Base-by-base conservation (phyloP, 1,140 invertebrate species). In the Hormaphis cornu region DNA sequence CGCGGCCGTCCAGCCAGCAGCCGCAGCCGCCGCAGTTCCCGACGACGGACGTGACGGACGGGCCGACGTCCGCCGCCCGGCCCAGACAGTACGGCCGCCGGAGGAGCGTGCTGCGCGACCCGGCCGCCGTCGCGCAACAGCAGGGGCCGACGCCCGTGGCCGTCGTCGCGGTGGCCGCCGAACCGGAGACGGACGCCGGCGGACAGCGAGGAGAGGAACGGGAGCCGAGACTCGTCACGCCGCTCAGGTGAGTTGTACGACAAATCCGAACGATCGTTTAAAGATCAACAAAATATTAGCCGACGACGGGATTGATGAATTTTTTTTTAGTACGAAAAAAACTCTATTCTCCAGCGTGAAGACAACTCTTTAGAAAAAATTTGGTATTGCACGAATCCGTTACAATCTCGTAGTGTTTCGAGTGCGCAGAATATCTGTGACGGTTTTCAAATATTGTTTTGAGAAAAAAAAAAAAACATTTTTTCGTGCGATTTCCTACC, bases 81-180 rank as follows among this genome's bases (percentile, higher is more conserved):
- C 61, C 61, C 20, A 66, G 61, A 9, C 61, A 66, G 44, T 66
- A 50, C 28, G 61, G 61, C 4, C 61, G 61, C 28, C 22, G 44
- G 26, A 46, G 61, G 10, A 66, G 61, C 18, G 20, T 28, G 3
- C 40, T 22, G 9, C 22, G 33, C 20, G 56, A 22, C 24, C 35
- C 26, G 16, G 26, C 18, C 24, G n/a, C 24, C 1, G 2, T 24
- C 1, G 18, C 22, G 18, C 42, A 12, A 2, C 40, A 24, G 1
- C 56, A 44, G 20, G 1, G 14, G 2, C 44, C 46, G 7, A 18
- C n/a, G 50, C 44, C 3, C 20, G 18, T 12, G 18, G 10, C 26
- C 42, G 9, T 14, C n/a, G 9, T 1, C 20, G 33, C 12, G 12
- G 35, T 33, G 5, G 12, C 16, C 6, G 8, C 6, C 33, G 20